Base-by-base conservation (phyloP, 1,140 invertebrate genomes). In the Formica selysi region DNA sequence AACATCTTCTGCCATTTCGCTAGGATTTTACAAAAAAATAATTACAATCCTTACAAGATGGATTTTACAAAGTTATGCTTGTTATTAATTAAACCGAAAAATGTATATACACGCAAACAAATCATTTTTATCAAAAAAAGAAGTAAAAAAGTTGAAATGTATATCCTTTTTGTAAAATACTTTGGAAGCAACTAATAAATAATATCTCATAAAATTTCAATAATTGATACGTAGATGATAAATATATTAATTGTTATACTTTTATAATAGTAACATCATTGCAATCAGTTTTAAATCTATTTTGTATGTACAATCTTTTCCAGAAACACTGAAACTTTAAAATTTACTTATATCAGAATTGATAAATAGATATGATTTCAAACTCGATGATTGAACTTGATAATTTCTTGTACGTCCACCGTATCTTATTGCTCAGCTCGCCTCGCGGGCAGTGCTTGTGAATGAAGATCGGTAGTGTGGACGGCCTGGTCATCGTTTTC, bases 381-480 rank as follows among this genome's bases (percentile, higher is more conserved):
- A 59, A 10, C 57, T 22, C 36, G 16, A 74, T 57, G 57, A n/a
- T 36, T 59, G 5, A 29, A 76, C 26, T 7, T 22, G 38, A 26
- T 22, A 38, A 6, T 26, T n/a, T 64, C 36, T 76, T 65, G 2
- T 41, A 29, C 38, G 29, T 38, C 22, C 13, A 26, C 36, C 13
- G 3, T 41, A 29, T 78, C 11, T 78, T 32, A 38, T 16, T 65
- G n/a, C 44, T 51, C 51, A 1, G 48, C 29, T 59, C n/a, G n/a
- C 13, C 38, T 81, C 44, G 41, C 7, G 41, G 36, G 13, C 38
- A 89, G 70, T 76, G 83, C 67, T 57, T 38, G 65, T 83, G 88
- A 89, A 90, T 84, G 85, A 87, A 89, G 79, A 87, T 79, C 86
- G 4, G 85, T 36, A 59, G 44, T 64, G 44, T 51, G 29, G 85